Evolutionary conservation across 1,140 invertebrate species (phyloP).

Genomic region (Brachionus asplanchnoidis): DNA sequence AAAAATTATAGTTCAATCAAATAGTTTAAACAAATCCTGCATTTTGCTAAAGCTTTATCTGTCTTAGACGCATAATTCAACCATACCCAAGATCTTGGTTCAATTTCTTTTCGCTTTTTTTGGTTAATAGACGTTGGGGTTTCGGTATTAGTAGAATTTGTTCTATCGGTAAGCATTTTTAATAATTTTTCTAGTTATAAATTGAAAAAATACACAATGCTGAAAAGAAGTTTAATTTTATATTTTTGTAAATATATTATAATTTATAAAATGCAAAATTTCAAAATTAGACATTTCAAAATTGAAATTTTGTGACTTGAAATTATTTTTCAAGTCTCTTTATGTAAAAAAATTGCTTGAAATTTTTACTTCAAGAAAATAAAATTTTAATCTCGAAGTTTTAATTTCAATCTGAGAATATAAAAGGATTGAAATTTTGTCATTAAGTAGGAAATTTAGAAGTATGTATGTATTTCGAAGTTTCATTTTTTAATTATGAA

Average conservation of each 20-base stretch:
- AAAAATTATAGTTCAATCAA: no score
- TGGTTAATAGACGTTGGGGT: slow-evolving; percentile 6
- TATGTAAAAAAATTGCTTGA: background rate
- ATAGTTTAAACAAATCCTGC: background rate
- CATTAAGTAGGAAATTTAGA: background rate
- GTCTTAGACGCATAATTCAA: background rate
- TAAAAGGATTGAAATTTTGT: background rate
- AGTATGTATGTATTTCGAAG: background rate
- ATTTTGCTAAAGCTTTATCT: background rate
- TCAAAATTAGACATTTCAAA: background rate
- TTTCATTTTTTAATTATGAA: background rate
- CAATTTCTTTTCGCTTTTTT: slow-evolving; percentile 4
- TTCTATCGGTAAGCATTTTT: background rate
- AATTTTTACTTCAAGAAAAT: background rate
- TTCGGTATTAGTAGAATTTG: background rate
- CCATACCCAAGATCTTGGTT: slow-evolving; percentile 24
- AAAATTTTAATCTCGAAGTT: background rate
- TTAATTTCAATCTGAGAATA: background rate
- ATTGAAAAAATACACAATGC: background rate
- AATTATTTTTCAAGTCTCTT: background rate
- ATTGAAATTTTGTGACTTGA: background rate
- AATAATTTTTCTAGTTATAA: background rate
- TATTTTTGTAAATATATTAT: background rate
- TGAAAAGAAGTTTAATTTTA: background rate
- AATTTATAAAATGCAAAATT: background rate